Base-by-base conservation (phyloP, 2,113 vertebrate genomes). In the Morone chrysops region DNA sequence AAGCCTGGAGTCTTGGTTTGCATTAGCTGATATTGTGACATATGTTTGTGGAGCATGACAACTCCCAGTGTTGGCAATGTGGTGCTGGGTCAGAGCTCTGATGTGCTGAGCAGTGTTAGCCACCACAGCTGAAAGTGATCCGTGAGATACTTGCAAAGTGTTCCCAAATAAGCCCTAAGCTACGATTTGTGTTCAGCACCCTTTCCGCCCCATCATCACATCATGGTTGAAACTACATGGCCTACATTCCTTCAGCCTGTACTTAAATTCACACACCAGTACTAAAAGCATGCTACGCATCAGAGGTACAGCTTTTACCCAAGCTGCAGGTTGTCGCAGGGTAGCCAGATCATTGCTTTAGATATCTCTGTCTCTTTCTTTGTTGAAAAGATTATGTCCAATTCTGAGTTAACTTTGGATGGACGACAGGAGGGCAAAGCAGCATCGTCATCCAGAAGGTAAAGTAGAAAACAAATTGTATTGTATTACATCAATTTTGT, bases 121-220 rank as follows among this genome's bases (percentile, higher is more conserved):
- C 48, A 45, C 72, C 38, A 45, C 43, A 47, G 53, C 48, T 57
- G 47, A 65, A 47, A 78, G 75, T 18, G 8, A 75, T 43, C 75
- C n/a, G 1, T 40, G 57, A 68, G 73, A 75, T 16, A 16, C 53
- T 77, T 56, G 8, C 56, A 69, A 85, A 83, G 47, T 67, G 56
- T 50, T 36, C 36, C 62, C 17, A 80, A 82, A 81, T 68, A 63
- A 78, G 18, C 59, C 43, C 54, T 18, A 50, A 59, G 65, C 65
- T 83, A 60, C 22, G 70, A 85, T 78, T 81, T 75, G 47, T 63
- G 80, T 65, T 85, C 47, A 67, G 67, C 50, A 31, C 13, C 57
- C 25, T 60, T 68, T 84, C 63, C 12, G 2, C 59, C 40, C 22
- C 20, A 2, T 69, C 8, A 4, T 78, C 54, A 43, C 50, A 47